Percentiles rank a stretch among this genome's conserved stretches.
These are phyloP conservation scores for Crocallis elinguaria DNA, from an alignment of 2,888 invertebrate genomes.

Conservation along the genomic window DNA sequence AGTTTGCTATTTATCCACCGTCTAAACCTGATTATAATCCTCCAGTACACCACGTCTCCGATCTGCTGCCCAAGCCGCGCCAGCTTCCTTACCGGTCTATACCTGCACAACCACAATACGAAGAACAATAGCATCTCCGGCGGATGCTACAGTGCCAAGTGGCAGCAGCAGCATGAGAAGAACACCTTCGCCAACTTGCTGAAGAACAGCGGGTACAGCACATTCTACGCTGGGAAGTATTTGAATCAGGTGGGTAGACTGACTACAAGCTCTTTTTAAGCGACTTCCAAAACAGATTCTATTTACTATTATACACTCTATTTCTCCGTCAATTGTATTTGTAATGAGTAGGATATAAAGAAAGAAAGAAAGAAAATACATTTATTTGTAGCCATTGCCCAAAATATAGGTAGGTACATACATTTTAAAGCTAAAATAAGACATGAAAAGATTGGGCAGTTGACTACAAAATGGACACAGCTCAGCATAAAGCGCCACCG, in stretches of 20 bases:
- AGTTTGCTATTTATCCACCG: no score
- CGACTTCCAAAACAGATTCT: no score
- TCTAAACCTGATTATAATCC: neutral
- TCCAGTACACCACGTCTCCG: slow-evolving; percentile 92
- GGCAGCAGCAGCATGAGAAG: slow-evolving; percentile 86
- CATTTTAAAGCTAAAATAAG: no score
- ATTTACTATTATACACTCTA: no score
- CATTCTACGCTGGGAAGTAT: slow-evolving; percentile 98
- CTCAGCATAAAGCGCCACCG: no score
- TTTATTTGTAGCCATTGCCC: no score
- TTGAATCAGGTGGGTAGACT: slow-evolving; percentile 89
- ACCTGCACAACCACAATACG: slow-evolving; percentile 92
- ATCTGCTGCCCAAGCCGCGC: slow-evolving; percentile 97
- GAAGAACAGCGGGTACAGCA: slow-evolving; percentile 87
- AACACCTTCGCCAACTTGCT: slow-evolving; percentile 88
- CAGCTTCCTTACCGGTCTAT: slow-evolving; percentile 92
- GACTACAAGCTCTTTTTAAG: neutral
- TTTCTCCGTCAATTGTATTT: no score
- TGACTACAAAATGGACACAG: no score
- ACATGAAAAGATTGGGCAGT: no score
- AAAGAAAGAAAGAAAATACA: no score
- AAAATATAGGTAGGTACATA: no score
- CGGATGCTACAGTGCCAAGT: slow-evolving; percentile 89
- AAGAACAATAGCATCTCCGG: slow-evolving; percentile 91
- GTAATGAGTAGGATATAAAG: no score